A percentile compares a stretch with the other conserved stretches of the same genome.
These are phyloP conservation scores for Rotaria socialis DNA, from an alignment of 2,888 invertebrate genomes.

Conservation along the genomic window DNA sequence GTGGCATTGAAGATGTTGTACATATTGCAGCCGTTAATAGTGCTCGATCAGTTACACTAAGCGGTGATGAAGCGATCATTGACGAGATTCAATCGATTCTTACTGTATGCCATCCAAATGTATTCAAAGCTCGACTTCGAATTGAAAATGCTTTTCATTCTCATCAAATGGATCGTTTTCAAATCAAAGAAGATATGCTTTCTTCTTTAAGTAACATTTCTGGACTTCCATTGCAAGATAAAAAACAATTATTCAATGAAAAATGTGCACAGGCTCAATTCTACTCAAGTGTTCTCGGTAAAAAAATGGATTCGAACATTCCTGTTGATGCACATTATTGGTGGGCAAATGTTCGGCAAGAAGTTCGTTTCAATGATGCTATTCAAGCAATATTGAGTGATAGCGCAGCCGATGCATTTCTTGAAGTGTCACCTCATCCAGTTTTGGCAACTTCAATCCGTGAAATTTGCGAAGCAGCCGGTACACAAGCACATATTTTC, in stretches of 20 bases:
- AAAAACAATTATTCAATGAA: too few relatives aligned
- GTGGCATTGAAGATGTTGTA: too few relatives aligned
- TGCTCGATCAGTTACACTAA: slow-evolving; percentile 15
- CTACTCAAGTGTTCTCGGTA: too few relatives aligned
- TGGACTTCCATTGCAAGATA: too few relatives aligned
- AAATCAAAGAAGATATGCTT: too few relatives aligned
- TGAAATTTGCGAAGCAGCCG: neutral
- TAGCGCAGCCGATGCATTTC: neutral
- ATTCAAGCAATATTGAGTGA: neutral
- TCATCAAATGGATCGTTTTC: too few relatives aligned
- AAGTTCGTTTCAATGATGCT: neutral
- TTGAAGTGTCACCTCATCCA: neutral
- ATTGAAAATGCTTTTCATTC: too few relatives aligned
- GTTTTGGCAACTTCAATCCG: neutral
- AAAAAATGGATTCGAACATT: neutral
- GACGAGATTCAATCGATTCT: neutral
- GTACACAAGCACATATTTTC: neutral
- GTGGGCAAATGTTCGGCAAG: neutral
- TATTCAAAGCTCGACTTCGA: too few relatives aligned
- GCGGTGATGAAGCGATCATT: slow-evolving; percentile 30
- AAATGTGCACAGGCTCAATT: too few relatives aligned
- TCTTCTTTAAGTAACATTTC: too few relatives aligned
- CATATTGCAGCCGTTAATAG: slow-evolving; percentile 47
- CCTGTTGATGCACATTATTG: neutral
- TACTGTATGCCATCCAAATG: slow-evolving; percentile 34